Base-by-base conservation (phyloP, 92 coral and sea anemone species). In the Pocillopora meandrina region DNA sequence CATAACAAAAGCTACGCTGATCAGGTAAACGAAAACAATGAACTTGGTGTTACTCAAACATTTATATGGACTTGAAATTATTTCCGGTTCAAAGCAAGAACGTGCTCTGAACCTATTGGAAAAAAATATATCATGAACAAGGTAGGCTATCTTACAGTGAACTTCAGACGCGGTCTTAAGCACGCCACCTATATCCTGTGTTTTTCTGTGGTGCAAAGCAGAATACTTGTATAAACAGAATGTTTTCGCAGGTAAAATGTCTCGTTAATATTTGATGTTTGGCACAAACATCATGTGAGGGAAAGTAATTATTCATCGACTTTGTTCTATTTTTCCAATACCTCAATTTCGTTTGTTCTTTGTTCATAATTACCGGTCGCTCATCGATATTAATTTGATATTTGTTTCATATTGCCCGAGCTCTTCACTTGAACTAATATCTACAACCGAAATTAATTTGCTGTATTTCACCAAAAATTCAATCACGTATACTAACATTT, bases 401-500 rank as follows among this genome's bases (percentile, higher is more conserved):
- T 80, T 80, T 68, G 75, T 12, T 23, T 17, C 75, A 80, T 56
- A 68, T 65, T 75, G 33, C 65, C 18, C 36, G 21, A 42, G 8
- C 52, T 42, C 62, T 80, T 26, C 56, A 56, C 75, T 52, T 80
- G 69, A 67, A 74, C 84, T 35, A 67, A 23, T 66, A 66, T 67
- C 49, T 10, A 19, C 68, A 76, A 70, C 42, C 36, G 34, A 57
- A 59, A 0, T 66, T 80, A n/a, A 21, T 66, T 80, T 33, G n/a
- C 60, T 10, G 34, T 57, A 66, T 31, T 26, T 42, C 67, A 55
- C 73, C 55, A 56, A 33, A 49, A 52, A n/a, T 76, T 26, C 14
- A 36, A 80, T 61, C 75, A 67, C 75, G 75, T 56, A 80, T 62
- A 42, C 52, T 7, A 3, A 42, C 52, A 68, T 2, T 56, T 12